phyloP scores from a whole-genome alignment of 2,888 invertebrate genomes.

The Papilio demoleus region DNA sequence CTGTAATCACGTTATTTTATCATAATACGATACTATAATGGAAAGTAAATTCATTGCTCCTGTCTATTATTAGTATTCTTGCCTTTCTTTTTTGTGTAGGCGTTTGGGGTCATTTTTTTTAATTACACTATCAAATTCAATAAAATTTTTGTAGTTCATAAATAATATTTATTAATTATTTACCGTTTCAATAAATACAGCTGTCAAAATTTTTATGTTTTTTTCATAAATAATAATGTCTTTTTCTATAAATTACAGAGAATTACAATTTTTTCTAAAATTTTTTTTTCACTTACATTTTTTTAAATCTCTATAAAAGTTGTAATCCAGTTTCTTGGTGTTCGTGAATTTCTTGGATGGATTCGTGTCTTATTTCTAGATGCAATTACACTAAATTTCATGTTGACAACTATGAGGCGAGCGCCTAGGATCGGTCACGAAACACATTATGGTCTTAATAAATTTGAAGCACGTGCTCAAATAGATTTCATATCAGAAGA shows the following conservation, averaged over 20 bases:
- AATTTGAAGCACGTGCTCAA: constrained; percentile 45
- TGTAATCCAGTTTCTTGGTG: not conserved
- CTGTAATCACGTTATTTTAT: constrained; percentile 36
- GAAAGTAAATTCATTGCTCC: not conserved
- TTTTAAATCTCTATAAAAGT: not conserved
- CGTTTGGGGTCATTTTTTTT: not conserved
- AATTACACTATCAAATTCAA: too few relatives aligned
- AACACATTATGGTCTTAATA: constrained; percentile 49
- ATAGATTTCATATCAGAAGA: constrained; percentile 46
- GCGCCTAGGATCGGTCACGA: constrained; percentile 58
- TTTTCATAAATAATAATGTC: too few relatives aligned
- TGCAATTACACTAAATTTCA: constrained; percentile 54
- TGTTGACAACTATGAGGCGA: constrained; percentile 56
- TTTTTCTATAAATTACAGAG: too few relatives aligned
- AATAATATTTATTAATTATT: too few relatives aligned
- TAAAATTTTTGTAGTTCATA: too few relatives aligned
- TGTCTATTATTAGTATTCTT: not conserved
- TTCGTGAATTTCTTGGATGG: constrained; percentile 9
- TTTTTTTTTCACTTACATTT: too few relatives aligned
- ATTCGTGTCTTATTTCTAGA: constrained; percentile 32
- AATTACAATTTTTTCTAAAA: too few relatives aligned
- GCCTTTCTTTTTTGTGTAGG: not conserved
- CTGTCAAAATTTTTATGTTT: too few relatives aligned
- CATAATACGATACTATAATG: constrained; percentile 4
- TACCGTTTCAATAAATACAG: too few relatives aligned